phyloP scores from a whole-genome alignment of 2,888 invertebrate genomes.

The Andrena flavipes region DNA sequence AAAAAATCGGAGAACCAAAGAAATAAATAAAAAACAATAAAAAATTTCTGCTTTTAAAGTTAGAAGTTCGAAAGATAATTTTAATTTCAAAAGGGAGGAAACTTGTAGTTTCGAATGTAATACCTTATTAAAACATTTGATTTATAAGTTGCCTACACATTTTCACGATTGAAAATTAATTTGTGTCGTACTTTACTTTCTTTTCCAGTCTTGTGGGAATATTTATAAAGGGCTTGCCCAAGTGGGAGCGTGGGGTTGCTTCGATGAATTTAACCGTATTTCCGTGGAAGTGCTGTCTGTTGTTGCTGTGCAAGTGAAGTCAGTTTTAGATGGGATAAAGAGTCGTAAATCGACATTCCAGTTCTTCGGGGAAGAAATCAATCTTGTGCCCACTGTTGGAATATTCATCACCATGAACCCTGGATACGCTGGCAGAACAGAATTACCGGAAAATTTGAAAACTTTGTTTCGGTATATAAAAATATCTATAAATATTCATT shows the following conservation, averaged over 20 bases:
- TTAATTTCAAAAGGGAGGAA: too few relatives aligned
- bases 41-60: too few relatives aligned
- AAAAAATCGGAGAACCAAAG: too few relatives aligned
- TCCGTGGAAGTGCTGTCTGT: conserved; percentile 98
- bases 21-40: too few relatives aligned
- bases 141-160: too few relatives aligned
- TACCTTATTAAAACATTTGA: too few relatives aligned
- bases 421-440: conserved; percentile 96
- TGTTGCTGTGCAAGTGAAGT: conserved; percentile 96
- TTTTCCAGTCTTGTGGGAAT: conserved; percentile 91
- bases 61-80: too few relatives aligned
- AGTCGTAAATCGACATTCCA: conserved; percentile 92
- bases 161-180: not conserved
- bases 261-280: conserved; percentile 98
- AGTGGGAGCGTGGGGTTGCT: conserved; percentile 98
- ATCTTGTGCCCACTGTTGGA: conserved; percentile 91
- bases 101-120: too few relatives aligned
- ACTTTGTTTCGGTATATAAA: conserved; percentile 85
- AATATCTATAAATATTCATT: not conserved
- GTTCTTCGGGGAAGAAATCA: conserved; percentile 93
- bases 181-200: not conserved
- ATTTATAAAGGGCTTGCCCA: conserved; percentile 98
- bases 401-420: conserved; percentile 99
- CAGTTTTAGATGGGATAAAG: conserved; percentile 94
- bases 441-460: conserved; percentile 92